Percentiles rank a stretch among this genome's conserved stretches.
Evolutionary conservation across 2,113 vertebrate genomes (phyloP).

Genomic region (Thomomys bottae): DNA sequence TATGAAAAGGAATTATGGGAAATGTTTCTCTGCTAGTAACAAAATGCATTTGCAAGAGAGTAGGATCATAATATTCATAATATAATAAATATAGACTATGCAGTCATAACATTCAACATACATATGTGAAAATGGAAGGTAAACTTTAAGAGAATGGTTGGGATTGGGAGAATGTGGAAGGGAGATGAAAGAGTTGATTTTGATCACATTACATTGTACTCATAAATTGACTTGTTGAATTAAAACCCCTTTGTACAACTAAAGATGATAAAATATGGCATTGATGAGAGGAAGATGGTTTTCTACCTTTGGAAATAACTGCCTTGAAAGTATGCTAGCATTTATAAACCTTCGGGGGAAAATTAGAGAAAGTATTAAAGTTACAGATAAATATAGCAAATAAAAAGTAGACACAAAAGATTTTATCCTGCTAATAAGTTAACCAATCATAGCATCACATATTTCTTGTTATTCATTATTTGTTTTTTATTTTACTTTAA

Average conservation of each 20-base stretch:
- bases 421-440: background rate
- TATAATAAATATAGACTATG: too few relatives aligned
- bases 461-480: background rate
- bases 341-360: background rate
- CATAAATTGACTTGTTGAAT: too few relatives aligned
- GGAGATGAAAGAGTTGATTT: too few relatives aligned
- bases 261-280: background rate
- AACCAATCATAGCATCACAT: background rate
- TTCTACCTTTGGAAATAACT: background rate
- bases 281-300: background rate
- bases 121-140: too few relatives aligned
- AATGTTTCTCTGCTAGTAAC: background rate
- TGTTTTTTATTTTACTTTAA: too few relatives aligned
- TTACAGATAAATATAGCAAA: background rate
- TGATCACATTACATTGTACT: too few relatives aligned
- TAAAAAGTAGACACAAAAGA: background rate
- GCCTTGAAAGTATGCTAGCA: background rate
- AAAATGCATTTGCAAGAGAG: background rate
- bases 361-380: background rate
- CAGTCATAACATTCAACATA: too few relatives aligned
- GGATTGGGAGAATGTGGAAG: too few relatives aligned
- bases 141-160: too few relatives aligned
- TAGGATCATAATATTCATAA: too few relatives aligned
- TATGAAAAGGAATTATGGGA: background rate
- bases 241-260: too few relatives aligned